Conservation (phyloP, 2,888 invertebrate species). For the Mythimna loreyi region DNA sequence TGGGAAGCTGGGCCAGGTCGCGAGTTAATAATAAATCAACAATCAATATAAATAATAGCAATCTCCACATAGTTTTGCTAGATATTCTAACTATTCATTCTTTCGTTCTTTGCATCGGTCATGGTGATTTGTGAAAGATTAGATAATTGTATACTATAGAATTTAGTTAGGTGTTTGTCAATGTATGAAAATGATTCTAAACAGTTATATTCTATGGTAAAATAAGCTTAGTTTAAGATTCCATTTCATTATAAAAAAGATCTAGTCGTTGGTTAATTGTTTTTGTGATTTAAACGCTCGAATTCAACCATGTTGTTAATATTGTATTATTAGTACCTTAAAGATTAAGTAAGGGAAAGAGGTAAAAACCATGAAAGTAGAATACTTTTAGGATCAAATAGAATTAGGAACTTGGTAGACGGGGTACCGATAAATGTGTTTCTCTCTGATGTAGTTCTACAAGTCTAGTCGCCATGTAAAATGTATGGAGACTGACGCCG, state of each 20-base stretch:
- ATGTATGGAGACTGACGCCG: too few species aligned
- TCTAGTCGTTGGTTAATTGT: slow-evolving; percentile 31
- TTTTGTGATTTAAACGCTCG: slow-evolving; percentile 14
- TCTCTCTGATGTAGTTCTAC: too few species aligned
- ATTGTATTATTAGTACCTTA: slow-evolving; percentile 7
- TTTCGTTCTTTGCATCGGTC: background rate
- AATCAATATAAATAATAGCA: too few species aligned
- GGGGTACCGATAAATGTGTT: too few species aligned
- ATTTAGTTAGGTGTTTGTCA: background rate
- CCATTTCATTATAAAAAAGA: slow-evolving; percentile 1
- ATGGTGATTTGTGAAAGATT: background rate
- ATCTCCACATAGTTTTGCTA: background rate
- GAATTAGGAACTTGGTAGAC: too few species aligned
- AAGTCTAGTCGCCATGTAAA: too few species aligned
- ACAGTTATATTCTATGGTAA: background rate
- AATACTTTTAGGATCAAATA: too few species aligned
- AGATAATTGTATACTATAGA: background rate
- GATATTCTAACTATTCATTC: background rate
- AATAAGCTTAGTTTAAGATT: background rate
- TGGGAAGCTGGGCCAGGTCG: too few species aligned
- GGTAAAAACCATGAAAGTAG: background rate
- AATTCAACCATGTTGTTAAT: slow-evolving; percentile 9
- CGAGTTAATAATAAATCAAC: too few species aligned
- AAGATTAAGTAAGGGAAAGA: background rate
- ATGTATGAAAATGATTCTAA: background rate